These are phyloP conservation scores for Cyclura pinguis DNA, from an alignment of 2,797 vertebrate species.

Conservation along the genomic window DNA sequence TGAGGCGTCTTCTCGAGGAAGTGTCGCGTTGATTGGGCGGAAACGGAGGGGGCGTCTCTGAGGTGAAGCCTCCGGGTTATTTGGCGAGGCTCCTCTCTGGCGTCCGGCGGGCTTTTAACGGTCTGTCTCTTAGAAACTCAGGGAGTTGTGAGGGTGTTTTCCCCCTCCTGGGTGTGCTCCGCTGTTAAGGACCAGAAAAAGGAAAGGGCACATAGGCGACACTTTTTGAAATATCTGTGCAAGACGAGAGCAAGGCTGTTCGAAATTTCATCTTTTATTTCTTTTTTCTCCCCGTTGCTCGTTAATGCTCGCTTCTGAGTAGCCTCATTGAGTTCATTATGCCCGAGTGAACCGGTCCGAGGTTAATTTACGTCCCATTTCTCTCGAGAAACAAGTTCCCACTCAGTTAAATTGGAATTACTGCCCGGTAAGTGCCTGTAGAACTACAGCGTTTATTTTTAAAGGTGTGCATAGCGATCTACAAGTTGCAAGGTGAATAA, in stretches of 20 bases:
- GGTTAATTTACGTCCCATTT: not conserved
- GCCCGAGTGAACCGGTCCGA: not conserved
- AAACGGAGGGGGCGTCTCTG: not conserved
- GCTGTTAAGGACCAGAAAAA: not conserved
- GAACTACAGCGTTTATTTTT: not conserved
- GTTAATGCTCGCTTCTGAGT: not conserved
- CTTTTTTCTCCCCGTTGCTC: too few relatives aligned
- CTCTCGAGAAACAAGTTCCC: not conserved
- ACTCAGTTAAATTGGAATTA: not conserved
- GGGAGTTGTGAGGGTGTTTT: too few relatives aligned
- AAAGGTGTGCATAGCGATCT: not conserved
- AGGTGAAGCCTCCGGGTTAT: not conserved
- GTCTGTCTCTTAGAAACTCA: not conserved
- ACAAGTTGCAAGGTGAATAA: not conserved
- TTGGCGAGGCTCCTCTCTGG: not conserved
- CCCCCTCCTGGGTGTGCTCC: too few relatives aligned
- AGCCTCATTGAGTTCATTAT: not conserved
- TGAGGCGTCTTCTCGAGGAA: not conserved
- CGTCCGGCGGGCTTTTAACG: not conserved
- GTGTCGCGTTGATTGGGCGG: not conserved
- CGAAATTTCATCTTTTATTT: too few relatives aligned
- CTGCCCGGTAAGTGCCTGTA: not conserved
- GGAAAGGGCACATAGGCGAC: not conserved
- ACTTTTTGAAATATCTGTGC: too few relatives aligned
- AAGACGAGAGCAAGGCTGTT: too few relatives aligned